Conservation (phyloP, 2,113 vertebrate species). For the Phalacrocorax brasilianus region DNA sequence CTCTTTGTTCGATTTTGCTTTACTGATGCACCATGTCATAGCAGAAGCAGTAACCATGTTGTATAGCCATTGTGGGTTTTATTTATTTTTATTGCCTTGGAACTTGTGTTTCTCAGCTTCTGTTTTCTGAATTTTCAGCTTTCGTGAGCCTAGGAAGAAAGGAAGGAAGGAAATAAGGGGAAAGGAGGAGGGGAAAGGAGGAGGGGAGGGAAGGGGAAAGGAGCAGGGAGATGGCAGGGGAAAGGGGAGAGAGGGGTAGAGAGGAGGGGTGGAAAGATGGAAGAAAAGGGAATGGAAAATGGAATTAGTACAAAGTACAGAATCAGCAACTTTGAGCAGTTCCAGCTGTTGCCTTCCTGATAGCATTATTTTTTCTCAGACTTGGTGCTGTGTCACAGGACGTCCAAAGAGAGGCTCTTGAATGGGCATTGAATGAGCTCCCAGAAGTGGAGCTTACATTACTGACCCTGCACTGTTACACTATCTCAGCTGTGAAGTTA, state of each 20-base stretch:
- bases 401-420: background rate
- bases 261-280: background rate
- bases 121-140: background rate
- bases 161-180: too few species aligned
- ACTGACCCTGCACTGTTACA: fast-evolving
- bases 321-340: background rate
- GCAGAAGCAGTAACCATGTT: too few species aligned
- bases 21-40: too few species aligned
- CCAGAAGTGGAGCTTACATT: fast-evolving
- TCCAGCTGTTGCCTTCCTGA: background rate
- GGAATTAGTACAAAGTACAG: background rate
- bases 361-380: background rate
- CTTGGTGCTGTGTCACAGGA: too few species aligned
- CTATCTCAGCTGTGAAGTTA: too few species aligned
- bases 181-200: background rate
- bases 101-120: background rate
- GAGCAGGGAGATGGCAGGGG: too few species aligned
- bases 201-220: background rate
- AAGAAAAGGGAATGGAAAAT: background rate
- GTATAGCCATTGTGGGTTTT: too few species aligned
- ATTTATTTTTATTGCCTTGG: background rate
- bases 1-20: too few species aligned
- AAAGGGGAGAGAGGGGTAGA: background rate
- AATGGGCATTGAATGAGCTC: background rate
- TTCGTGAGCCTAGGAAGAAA: background rate